Evolutionary conservation across 2,888 invertebrate species (phyloP).

Genomic region (Dilophus febrilis): DNA sequence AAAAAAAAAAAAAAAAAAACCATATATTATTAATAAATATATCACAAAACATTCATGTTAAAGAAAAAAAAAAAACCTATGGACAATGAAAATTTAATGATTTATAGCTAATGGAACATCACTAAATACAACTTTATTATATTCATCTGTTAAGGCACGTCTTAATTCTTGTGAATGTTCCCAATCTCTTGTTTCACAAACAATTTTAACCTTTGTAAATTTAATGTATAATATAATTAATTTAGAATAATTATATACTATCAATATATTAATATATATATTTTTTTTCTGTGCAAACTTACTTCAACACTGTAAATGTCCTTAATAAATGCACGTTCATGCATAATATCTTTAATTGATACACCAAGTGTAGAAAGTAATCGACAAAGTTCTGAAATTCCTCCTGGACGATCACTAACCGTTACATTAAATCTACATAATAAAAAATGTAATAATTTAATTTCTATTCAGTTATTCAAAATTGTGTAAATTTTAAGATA

Average conservation of each 20-base stretch:
- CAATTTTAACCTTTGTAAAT: slow-evolving; percentile 75
- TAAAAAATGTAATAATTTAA: slow-evolving; percentile 27
- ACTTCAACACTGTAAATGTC: slow-evolving; percentile 73
- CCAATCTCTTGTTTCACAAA: slow-evolving; percentile 75
- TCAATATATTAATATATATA: too few species aligned
- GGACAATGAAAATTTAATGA: too few species aligned
- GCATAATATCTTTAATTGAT: slow-evolving; percentile 88
- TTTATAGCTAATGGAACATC: slow-evolving; percentile 18
- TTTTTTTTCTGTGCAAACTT: too few species aligned
- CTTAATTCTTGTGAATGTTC: slow-evolving; percentile 53
- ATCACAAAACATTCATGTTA: too few species aligned
- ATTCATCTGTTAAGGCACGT: slow-evolving; percentile 35
- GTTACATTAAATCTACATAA: slow-evolving; percentile 49
- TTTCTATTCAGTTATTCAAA: slow-evolving; percentile 18
- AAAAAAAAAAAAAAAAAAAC: too few species aligned
- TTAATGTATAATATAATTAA: too few species aligned
- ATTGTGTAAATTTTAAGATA: too few species aligned
- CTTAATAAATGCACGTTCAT: slow-evolving; percentile 87
- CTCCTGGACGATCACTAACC: slow-evolving; percentile 74
- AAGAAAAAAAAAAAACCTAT: too few species aligned
- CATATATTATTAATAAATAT: too few species aligned
- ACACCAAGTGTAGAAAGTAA: slow-evolving; percentile 61
- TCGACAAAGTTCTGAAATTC: slow-evolving; percentile 68
- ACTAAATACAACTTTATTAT: slow-evolving; percentile 37
- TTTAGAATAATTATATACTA: too few species aligned